These are phyloP conservation scores for Micrastur ruficollis DNA, from an alignment of 2,797 vertebrate species.

Conservation along the genomic window DNA sequence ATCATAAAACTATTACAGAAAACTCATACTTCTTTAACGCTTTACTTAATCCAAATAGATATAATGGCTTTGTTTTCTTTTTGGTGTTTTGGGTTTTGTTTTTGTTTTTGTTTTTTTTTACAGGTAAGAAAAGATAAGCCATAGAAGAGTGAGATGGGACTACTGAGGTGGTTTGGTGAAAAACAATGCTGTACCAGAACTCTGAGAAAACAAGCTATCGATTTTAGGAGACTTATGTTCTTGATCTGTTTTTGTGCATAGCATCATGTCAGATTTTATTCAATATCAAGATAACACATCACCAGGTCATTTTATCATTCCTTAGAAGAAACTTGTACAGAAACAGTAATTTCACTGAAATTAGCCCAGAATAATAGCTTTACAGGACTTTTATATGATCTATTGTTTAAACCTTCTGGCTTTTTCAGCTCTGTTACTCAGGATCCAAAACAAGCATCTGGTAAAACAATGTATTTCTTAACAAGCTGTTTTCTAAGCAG, in stretches of 20 bases:
- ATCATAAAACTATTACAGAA: not conserved
- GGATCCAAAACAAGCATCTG: not conserved
- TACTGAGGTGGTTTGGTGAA: not conserved
- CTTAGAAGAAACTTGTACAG: not conserved
- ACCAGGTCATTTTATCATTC: not conserved
- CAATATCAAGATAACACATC: not conserved
- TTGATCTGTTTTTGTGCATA: not conserved
- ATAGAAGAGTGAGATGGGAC: not conserved
- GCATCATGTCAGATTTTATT: not conserved
- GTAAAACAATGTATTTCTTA: not conserved
- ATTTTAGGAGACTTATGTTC: not conserved
- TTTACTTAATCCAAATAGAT: not conserved
- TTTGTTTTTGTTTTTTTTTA: not conserved
- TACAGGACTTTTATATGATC: not conserved
- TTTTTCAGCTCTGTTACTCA: not conserved
- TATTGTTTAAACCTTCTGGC: not conserved
- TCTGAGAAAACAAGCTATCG: not conserved
- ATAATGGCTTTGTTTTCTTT: not conserved
- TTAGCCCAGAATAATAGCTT: not conserved
- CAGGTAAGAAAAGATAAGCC: not conserved
- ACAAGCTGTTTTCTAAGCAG: not conserved
- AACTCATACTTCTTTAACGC: not conserved
- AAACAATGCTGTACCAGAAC: not conserved
- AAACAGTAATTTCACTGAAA: not conserved
- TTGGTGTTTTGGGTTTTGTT: too few relatives aligned